Percentiles rank a stretch among this genome's conserved stretches.
Conservation (phyloP, 2,797 vertebrate genomes). For the Cottoperca gobio region DNA sequence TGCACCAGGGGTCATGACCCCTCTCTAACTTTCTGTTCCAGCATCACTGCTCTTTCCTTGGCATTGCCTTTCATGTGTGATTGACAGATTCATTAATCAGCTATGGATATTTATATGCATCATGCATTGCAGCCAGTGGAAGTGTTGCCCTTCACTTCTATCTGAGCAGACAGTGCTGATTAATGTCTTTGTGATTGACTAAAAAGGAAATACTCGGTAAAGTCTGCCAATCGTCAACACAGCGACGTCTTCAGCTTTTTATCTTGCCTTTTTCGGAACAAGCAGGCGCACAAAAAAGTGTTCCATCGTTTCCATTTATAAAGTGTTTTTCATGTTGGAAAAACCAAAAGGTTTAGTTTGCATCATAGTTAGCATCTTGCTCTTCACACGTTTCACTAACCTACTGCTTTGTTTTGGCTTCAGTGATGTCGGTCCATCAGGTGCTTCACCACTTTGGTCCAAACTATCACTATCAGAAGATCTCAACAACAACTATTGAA, state of each 20-base stretch:
- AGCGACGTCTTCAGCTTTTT: not conserved
- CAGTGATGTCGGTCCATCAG: too few relatives aligned
- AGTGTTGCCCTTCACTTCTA: slow-evolving; percentile 18
- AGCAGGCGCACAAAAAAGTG: not conserved
- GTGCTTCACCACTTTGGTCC: too few relatives aligned
- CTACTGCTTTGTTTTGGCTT: too few relatives aligned
- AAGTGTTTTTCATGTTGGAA: too few relatives aligned
- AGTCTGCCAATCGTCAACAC: not conserved
- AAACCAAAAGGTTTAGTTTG: too few relatives aligned
- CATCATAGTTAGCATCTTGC: too few relatives aligned
- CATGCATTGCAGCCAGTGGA: not conserved
- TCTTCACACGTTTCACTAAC: too few relatives aligned
- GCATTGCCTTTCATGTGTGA: not conserved
- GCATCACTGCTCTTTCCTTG: not conserved
- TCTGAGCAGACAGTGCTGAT: not conserved
- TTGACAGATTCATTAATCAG: slow-evolving; percentile 31
- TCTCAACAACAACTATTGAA: too few relatives aligned
- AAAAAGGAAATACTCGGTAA: not conserved
- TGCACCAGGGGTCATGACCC: not conserved
- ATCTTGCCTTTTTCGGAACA: not conserved
- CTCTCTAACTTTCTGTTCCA: not conserved
- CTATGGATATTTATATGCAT: slow-evolving; percentile 13
- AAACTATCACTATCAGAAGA: too few relatives aligned
- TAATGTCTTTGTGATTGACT: slow-evolving; percentile 9
- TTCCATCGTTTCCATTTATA: too few relatives aligned